A percentile compares a stretch with the other conserved stretches of the same genome.
Evolutionary conservation across 2,797 vertebrate species (phyloP).

Genomic region (Fistularia commersonii): DNA sequence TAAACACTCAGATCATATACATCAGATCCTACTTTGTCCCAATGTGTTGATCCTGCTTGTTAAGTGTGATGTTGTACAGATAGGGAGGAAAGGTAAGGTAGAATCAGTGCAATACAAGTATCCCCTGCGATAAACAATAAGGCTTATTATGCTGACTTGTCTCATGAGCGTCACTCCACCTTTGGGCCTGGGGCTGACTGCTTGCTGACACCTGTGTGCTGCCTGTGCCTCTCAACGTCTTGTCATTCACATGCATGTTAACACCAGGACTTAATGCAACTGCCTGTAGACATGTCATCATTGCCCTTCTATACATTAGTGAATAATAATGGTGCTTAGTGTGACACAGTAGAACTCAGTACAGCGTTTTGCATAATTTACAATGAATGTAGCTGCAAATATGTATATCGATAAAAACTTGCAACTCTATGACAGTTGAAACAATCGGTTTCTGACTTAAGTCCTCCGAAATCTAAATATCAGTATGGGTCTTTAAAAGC

Average conservation of each 20-base stretch:
- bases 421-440: no score
- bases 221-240: slow-evolving; percentile 44
- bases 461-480: no score
- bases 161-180: slow-evolving; percentile 59
- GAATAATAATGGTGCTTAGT: no score
- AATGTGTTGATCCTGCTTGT: slow-evolving; percentile 19
- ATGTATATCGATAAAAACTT: no score
- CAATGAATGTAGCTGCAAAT: no score
- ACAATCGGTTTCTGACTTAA: no score
- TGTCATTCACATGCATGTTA: slow-evolving; percentile 60
- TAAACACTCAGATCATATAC: neutral
- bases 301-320: slow-evolving; percentile 10
- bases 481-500: no score
- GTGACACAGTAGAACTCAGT: no score
- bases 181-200: slow-evolving; percentile 59
- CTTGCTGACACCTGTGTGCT: slow-evolving; percentile 64
- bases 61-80: slow-evolving; percentile 21
- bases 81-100: slow-evolving; percentile 10
- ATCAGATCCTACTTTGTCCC: slow-evolving; percentile 11
- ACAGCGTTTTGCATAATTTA: no score
- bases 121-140: slow-evolving; percentile 40
- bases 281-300: slow-evolving; percentile 53
- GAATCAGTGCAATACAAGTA: slow-evolving; percentile 21
- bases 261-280: slow-evolving; percentile 46
- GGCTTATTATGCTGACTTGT: slow-evolving; percentile 57